Evolutionary conservation across 2,797 vertebrate species (phyloP).

Genomic region (Gephyroberyx darwinii): DNA sequence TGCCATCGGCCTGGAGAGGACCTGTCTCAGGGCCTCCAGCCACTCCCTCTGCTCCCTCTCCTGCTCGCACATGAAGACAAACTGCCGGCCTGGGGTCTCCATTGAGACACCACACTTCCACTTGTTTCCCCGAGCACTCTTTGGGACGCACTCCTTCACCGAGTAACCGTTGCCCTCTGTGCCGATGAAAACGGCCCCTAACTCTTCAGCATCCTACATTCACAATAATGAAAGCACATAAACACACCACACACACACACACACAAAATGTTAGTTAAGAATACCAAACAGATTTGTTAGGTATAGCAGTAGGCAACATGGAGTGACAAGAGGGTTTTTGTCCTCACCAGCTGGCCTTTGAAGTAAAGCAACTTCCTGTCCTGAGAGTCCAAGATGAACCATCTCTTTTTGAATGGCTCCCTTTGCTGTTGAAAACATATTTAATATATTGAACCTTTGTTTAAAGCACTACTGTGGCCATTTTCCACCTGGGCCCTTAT

Average conservation of each 20-base stretch:
- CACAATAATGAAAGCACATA: background rate
- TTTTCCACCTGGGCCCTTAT: no score
- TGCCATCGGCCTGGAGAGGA: conserved; percentile 83
- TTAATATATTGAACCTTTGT: background rate
- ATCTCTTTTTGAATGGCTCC: conserved; percentile 91
- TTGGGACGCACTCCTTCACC: conserved; percentile 79
- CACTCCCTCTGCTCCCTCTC: conserved; percentile 89
- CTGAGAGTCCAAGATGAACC: conserved; percentile 92
- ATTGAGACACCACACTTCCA: conserved; percentile 85
- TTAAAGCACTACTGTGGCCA: no score
- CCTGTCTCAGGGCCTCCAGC: conserved; percentile 83
- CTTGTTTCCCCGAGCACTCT: conserved; percentile 82
- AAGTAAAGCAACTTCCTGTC: conserved; percentile 91
- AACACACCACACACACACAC: background rate
- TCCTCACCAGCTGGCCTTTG: conserved; percentile 89
- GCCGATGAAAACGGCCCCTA: conserved; percentile 89
- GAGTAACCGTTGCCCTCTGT: conserved; percentile 84
- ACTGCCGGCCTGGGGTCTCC: conserved; percentile 85
- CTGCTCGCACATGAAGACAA: conserved; percentile 89
- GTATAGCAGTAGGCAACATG: background rate
- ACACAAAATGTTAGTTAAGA: background rate
- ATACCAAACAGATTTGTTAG: background rate
- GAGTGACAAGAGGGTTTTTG: background rate
- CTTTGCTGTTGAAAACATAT: conserved; percentile 80
- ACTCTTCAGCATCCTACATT: conserved; percentile 88